Evolutionary conservation across 2,113 vertebrate genomes (phyloP).

Genomic region (Salvelinus sp.): DNA sequence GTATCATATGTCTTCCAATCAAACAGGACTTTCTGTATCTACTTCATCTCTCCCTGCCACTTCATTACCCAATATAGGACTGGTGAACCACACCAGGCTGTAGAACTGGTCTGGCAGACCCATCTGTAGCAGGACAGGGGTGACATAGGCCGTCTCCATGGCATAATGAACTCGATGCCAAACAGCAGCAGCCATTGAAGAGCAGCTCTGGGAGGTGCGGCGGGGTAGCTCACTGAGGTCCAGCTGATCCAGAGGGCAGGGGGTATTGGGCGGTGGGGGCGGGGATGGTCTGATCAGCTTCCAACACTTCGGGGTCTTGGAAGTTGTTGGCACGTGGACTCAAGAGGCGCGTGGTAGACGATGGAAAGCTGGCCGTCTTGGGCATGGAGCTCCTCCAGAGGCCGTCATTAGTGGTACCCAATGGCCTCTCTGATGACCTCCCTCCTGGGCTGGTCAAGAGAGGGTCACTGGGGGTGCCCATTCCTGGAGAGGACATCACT

Average conservation of each 20-base stretch:
- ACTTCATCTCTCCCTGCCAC: background rate
- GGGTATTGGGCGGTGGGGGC: slow-evolving; percentile 91
- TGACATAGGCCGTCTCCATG: slow-evolving; percentile 98
- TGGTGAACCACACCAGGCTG: slow-evolving; percentile 97
- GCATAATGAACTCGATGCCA: slow-evolving; percentile 97
- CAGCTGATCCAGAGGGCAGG: slow-evolving; percentile 85
- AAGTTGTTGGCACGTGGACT: slow-evolving; percentile 98
- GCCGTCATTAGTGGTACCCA: slow-evolving; percentile 73
- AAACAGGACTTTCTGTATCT: background rate
- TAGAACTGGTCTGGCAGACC: slow-evolving; percentile 94
- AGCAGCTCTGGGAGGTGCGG: slow-evolving; percentile 87
- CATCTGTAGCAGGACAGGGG: slow-evolving; percentile 94
- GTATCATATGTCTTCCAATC: too few relatives aligned
- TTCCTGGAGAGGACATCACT: slow-evolving; percentile 81
- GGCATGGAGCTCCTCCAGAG: slow-evolving; percentile 80
- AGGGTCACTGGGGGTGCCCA: slow-evolving; percentile 80
- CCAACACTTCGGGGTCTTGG: slow-evolving; percentile 92
- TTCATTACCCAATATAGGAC: slow-evolving; percentile 90
- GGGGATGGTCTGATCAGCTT: slow-evolving; percentile 90
- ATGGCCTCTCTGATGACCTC: slow-evolving; percentile 44
- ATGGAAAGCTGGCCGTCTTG: slow-evolving; percentile 78
- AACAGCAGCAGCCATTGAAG: slow-evolving; percentile 94
- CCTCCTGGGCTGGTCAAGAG: slow-evolving; percentile 73
- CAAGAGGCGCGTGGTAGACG: slow-evolving; percentile 82
- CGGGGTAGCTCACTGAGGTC: slow-evolving; percentile 87